phyloP scores from a whole-genome alignment of 2,888 invertebrate species.

The Troilus luridus region DNA sequence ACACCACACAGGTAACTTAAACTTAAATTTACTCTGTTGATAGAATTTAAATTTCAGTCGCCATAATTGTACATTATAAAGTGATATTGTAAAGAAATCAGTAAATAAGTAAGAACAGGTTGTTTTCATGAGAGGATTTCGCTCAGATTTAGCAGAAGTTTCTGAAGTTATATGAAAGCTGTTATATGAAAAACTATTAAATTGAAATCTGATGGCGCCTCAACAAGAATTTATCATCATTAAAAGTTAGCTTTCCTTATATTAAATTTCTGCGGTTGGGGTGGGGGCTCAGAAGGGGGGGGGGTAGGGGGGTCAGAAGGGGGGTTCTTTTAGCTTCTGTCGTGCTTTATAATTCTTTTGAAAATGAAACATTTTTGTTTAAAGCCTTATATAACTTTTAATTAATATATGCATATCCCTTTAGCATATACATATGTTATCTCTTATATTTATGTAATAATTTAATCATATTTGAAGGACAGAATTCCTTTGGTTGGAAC shows the following conservation, averaged over 20 bases:
- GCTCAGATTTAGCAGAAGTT: background rate
- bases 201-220: background rate
- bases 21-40: no score
- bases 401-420: background rate
- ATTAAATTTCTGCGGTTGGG: slow-evolving; percentile 11
- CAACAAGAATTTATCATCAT: slow-evolving; percentile 10
- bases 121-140: background rate
- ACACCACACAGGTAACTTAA: no score
- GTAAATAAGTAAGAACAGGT: background rate
- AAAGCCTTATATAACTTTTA: background rate
- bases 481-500: no score
- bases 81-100: background rate
- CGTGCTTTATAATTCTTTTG: background rate
- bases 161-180: background rate
- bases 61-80: background rate
- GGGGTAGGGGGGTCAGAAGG: background rate
- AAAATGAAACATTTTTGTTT: background rate
- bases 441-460: no score
- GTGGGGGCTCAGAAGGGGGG: background rate
- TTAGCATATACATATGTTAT: no score
- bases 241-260: slow-evolving; percentile 19
- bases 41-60: background rate
- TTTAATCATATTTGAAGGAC: no score
- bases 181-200: no score
- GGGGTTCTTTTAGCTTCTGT: background rate